phyloP scores from a whole-genome alignment of 2,888 invertebrate species.

The Laothoe populi region DNA sequence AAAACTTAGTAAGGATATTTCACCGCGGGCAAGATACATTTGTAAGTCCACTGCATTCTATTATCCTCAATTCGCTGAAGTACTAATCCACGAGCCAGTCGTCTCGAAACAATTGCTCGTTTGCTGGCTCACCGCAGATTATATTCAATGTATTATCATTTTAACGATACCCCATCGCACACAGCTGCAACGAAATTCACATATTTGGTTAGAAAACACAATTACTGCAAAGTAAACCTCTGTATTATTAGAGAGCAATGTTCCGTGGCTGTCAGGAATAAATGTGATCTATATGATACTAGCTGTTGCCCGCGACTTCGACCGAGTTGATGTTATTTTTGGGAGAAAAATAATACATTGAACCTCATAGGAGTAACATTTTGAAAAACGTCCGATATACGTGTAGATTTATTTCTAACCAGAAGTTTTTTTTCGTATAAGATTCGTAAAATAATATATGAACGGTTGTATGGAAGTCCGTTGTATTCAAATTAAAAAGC shows the following conservation, averaged over 20 bases:
- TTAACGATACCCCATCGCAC: constrained; percentile 7
- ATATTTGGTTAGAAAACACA: constrained; percentile 51
- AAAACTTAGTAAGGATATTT: not conserved
- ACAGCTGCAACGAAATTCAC: not conserved
- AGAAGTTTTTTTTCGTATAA: too few species aligned
- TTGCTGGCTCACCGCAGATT: not conserved
- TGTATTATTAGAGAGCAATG: constrained; percentile 38
- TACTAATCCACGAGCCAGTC: not conserved
- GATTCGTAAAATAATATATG: too few species aligned
- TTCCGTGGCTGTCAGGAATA: constrained; percentile 35
- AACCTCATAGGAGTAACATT: not conserved
- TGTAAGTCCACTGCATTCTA: not conserved
- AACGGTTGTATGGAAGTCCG: too few species aligned
- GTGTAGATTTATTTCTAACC: too few species aligned
- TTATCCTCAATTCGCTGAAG: not conserved
- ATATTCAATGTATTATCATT: constrained; percentile 4
- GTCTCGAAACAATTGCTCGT: constrained; percentile 7
- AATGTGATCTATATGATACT: constrained; percentile 31
- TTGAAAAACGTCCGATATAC: too few species aligned
- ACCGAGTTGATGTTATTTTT: too few species aligned
- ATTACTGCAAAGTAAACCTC: constrained; percentile 54
- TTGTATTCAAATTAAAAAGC: too few species aligned
- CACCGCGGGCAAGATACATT: not conserved
- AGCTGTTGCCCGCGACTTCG: too few species aligned
- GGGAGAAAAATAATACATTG: too few species aligned